Percentiles rank a stretch among this genome's conserved stretches.
phyloP scores from a whole-genome alignment of 1,140 invertebrate species.

The Elysia chlorotica region DNA sequence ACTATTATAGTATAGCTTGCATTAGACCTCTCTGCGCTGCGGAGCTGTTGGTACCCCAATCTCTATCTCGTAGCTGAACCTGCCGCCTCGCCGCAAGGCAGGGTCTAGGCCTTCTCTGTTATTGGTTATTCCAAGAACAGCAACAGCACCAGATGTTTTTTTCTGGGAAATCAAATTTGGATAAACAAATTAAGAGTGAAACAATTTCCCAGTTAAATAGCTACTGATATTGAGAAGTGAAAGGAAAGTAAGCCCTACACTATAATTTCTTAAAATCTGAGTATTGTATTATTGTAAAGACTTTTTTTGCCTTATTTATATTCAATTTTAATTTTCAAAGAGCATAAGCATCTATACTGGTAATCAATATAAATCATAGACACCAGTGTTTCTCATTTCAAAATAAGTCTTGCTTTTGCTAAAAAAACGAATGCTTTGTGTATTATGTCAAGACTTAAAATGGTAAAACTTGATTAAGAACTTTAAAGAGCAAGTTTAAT shows the following conservation, averaged over 20 bases:
- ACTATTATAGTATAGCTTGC: too few relatives aligned
- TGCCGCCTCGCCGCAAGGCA: slow-evolving; percentile 46
- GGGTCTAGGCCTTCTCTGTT: slow-evolving; percentile 49
- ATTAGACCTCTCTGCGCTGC: slow-evolving; percentile 65
- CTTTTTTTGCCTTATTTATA: neutral
- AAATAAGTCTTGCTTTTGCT: too few relatives aligned
- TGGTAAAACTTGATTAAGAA: too few relatives aligned
- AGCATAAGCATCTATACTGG: too few relatives aligned
- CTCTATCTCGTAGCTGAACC: slow-evolving; percentile 76
- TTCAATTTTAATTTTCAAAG: neutral
- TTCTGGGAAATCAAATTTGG: slow-evolving; percentile 15
- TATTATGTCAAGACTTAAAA: too few relatives aligned
- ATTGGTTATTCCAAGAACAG: slow-evolving; percentile 50
- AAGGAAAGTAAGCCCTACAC: neutral
- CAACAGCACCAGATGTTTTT: slow-evolving; percentile 19
- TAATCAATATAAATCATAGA: too few relatives aligned
- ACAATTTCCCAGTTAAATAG: neutral
- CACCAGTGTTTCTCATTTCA: too few relatives aligned
- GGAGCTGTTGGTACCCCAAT: slow-evolving; percentile 76
- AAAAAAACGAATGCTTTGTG: too few relatives aligned
- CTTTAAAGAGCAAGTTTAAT: too few relatives aligned
- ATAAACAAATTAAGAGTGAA: neutral
- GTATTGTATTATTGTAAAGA: neutral
- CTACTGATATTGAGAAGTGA: too few relatives aligned
- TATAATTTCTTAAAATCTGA: neutral